Evolutionary conservation across 2,113 vertebrate species (phyloP).

Genomic region (Oenanthe oenanthe): DNA sequence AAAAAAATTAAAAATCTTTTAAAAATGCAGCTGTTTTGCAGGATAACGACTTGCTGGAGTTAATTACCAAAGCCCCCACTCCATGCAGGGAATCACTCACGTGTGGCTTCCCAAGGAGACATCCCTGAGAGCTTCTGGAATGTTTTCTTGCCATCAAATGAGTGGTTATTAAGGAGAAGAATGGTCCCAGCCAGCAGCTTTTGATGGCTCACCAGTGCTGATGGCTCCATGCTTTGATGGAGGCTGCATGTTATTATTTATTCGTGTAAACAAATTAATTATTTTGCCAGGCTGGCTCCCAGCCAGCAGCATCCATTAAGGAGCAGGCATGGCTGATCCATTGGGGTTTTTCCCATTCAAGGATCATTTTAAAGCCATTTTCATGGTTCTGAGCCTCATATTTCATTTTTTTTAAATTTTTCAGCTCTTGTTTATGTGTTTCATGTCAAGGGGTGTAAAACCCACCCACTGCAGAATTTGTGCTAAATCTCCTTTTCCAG

Average conservation of each 20-base stretch:
- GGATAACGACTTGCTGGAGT: not conserved
- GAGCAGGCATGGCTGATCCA: not conserved
- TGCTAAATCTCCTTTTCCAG: not conserved
- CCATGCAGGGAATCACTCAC: not conserved
- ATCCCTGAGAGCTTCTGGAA: not conserved
- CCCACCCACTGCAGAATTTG: not conserved
- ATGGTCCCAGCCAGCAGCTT: not conserved
- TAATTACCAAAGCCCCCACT: not conserved
- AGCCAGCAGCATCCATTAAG: conserved; percentile 35
- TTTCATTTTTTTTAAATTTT: not conserved
- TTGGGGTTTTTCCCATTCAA: not conserved
- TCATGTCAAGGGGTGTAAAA: not conserved
- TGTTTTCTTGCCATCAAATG: conserved; percentile 1
- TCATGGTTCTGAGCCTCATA: not conserved
- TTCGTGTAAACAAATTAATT: conserved; percentile 45
- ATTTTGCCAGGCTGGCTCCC: conserved; percentile 49
- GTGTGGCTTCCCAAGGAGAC: conserved; percentile 25
- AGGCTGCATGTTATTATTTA: conserved; percentile 32
- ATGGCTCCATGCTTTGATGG: not conserved
- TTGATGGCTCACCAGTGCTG: not conserved
- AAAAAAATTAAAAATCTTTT: not conserved
- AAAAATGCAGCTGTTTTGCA: not conserved
- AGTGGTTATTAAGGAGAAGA: conserved; percentile 14
- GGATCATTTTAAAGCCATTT: not conserved
- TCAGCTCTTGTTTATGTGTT: not conserved